phyloP scores from a whole-genome alignment of 2,797 vertebrate genomes.

The Microtus agrestis region DNA sequence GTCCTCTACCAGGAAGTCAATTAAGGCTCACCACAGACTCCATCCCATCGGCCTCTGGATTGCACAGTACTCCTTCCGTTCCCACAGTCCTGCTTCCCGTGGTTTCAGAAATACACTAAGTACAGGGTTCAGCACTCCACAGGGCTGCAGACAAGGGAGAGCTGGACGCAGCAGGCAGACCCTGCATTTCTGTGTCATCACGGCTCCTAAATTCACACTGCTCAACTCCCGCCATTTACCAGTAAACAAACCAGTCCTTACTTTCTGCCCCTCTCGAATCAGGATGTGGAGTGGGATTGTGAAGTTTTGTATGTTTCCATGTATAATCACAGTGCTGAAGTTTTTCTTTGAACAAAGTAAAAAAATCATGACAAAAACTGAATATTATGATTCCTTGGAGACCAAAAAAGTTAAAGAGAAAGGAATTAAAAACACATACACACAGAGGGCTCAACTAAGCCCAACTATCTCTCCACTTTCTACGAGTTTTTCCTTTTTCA shows the following conservation, averaged over 20 bases:
- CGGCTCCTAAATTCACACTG: background rate
- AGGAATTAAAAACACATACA: background rate
- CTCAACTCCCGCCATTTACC: slow-evolving; percentile 19
- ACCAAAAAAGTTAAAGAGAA: slow-evolving; percentile 64
- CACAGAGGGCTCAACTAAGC: background rate
- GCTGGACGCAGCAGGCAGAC: background rate
- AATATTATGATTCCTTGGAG: slow-evolving; percentile 50
- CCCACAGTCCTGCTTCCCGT: background rate
- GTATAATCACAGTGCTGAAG: slow-evolving; percentile 32
- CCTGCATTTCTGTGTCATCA: background rate
- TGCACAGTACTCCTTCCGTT: background rate
- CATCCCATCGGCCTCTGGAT: background rate
- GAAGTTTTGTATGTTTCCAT: slow-evolving; percentile 47
- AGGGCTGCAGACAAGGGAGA: background rate
- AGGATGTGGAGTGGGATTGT: background rate
- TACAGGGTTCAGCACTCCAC: background rate
- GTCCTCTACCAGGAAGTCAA: slow-evolving; percentile 37
- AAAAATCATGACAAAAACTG: slow-evolving; percentile 56
- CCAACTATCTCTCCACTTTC: background rate
- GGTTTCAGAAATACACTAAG: background rate
- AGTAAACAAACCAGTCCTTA: slow-evolving; percentile 6
- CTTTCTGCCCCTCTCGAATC: slow-evolving; percentile 52
- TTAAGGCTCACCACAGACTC: background rate
- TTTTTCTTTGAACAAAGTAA: slow-evolving; percentile 63
- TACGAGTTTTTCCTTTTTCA: background rate